phyloP scores from a whole-genome alignment of 2,797 vertebrate species.

The Peromyscus melanophrys region DNA sequence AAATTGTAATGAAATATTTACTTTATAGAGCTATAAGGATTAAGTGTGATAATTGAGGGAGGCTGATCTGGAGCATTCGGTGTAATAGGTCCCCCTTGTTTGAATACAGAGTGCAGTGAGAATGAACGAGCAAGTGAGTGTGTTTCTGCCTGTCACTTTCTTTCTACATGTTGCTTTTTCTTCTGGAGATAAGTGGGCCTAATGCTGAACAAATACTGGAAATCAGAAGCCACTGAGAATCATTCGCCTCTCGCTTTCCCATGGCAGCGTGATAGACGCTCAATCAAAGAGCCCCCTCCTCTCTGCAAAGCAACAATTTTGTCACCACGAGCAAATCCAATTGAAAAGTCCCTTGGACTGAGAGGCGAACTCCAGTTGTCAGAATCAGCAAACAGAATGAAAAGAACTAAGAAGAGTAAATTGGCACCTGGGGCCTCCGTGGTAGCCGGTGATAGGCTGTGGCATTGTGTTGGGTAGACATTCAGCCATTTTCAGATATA shows the following conservation, averaged over 20 bases:
- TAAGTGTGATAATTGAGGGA: constrained; percentile 99
- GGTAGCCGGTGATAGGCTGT: constrained; percentile 95
- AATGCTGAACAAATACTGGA: constrained; percentile 99
- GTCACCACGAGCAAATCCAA: constrained; percentile 99
- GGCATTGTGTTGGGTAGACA: constrained; percentile 97
- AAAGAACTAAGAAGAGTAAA: constrained; percentile 95
- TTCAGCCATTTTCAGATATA: constrained; percentile 99
- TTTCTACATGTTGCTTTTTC: constrained; percentile 99
- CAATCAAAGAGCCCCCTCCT: constrained; percentile 92
- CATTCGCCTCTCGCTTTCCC: constrained; percentile 99
- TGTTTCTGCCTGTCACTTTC: constrained; percentile 98
- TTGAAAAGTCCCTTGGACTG: constrained; percentile 96
- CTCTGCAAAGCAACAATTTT: constrained; percentile 95
- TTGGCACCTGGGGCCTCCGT: constrained; percentile 98
- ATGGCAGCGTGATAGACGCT: constrained; percentile 98
- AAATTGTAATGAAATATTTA: constrained; percentile 99
- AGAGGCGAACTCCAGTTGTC: constrained; percentile 95
- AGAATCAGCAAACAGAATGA: constrained; percentile 94
- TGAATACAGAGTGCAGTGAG: constrained; percentile 97
- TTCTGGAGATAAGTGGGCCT: constrained; percentile 99
- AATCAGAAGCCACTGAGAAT: constrained; percentile 99
- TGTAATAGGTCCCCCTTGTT: constrained; percentile 95
- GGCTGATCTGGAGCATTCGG: constrained; percentile 93
- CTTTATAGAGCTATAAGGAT: constrained; percentile 99
- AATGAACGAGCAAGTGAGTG: constrained; percentile 95